These are phyloP conservation scores for Rotaria magnacalcarata DNA, from an alignment of 2,888 invertebrate genomes.

Conservation along the genomic window DNA sequence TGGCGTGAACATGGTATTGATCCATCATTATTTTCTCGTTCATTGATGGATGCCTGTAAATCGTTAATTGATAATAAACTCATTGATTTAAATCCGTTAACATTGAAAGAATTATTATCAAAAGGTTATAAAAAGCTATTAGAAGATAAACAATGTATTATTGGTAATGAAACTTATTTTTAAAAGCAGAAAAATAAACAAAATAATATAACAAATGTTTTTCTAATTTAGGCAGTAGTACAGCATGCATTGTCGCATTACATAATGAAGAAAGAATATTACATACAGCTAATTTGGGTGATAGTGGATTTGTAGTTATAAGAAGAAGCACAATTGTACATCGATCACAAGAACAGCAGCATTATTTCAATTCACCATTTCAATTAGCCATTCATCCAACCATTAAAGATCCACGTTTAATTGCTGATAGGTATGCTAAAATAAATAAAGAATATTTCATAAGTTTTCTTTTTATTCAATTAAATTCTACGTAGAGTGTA, in stretches of 20 bases:
- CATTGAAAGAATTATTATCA: constrained; percentile 81
- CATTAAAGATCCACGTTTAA: constrained; percentile 58
- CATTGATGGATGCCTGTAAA: constrained; percentile 88
- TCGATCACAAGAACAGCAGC: constrained; percentile 90
- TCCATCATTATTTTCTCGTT: constrained; percentile 88
- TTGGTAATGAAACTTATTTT: constrained; percentile 66
- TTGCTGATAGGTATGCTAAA: not conserved
- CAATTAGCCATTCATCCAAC: constrained; percentile 88
- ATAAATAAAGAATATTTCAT: not conserved
- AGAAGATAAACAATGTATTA: constrained; percentile 82
- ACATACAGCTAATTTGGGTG: constrained; percentile 95
- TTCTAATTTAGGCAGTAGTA: constrained; percentile 76
- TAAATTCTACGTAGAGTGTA: not conserved
- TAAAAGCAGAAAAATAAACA: not conserved
- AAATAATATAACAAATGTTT: not conserved
- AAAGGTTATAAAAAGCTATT: constrained; percentile 84
- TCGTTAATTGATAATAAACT: constrained; percentile 72
- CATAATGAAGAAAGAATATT: constrained; percentile 81
- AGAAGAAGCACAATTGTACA: constrained; percentile 74
- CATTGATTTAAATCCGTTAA: constrained; percentile 62
- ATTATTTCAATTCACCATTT: constrained; percentile 97
- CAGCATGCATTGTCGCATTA: constrained; percentile 89
- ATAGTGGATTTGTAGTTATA: constrained; percentile 85
- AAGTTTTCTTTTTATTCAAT: too few relatives aligned
- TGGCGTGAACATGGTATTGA: constrained; percentile 97